Evolutionary conservation across 2,888 invertebrate genomes (phyloP).

Genomic region (Gortyna flavago): DNA sequence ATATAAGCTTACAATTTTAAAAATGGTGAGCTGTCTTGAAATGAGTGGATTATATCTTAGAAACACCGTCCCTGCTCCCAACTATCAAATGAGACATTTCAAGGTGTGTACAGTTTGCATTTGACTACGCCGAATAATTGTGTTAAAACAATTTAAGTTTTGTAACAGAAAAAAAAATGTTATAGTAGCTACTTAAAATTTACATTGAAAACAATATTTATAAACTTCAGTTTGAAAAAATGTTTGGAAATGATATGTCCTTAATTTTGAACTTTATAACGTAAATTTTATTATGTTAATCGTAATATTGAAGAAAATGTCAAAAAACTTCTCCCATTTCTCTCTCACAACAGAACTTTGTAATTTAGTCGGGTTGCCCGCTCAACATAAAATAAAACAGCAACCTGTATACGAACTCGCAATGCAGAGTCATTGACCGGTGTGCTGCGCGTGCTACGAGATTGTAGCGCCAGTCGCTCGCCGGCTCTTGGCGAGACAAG

Average conservation of each 20-base stretch:
- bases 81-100: not conserved
- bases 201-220: not conserved
- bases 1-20: not conserved
- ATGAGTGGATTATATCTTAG: not conserved
- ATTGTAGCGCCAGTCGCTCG: conserved; percentile 49
- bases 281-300: not conserved
- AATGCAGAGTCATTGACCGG: conserved; percentile 56
- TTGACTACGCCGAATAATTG: not conserved
- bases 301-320: not conserved
- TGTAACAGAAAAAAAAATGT: not conserved
- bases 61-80: not conserved
- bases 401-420: conserved; percentile 68
- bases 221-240: not conserved
- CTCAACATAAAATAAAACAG: conserved; percentile 51
- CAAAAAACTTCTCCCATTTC: not conserved
- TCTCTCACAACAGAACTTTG: conserved; percentile 22
- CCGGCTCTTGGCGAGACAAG: conserved; percentile 35
- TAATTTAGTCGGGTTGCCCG: conserved; percentile 65
- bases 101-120: not conserved
- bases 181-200: not conserved
- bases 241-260: not conserved
- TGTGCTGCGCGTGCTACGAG: conserved; percentile 21
- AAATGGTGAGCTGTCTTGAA: not conserved
- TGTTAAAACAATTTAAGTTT: too few species aligned
- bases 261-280: not conserved